Conservation (phyloP, 2,888 invertebrate species). For the Oscheius sp. region DNA sequence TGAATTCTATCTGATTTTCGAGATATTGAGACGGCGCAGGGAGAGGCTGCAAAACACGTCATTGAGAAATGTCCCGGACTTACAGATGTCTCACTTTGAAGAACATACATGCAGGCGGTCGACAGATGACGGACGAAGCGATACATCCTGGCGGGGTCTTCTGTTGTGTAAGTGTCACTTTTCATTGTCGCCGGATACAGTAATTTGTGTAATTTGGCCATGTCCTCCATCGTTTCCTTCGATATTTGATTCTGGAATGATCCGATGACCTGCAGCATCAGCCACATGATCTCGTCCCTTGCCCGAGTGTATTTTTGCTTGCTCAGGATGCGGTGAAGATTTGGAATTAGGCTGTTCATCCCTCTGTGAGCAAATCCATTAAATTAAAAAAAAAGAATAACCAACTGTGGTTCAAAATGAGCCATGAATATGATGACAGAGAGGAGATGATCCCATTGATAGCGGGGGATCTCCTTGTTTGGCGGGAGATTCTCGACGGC, state of each 20-base stretch:
- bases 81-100: slow-evolving; percentile 9
- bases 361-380: too few relatives aligned
- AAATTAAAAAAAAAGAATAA: not conserved
- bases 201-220: slow-evolving; percentile 44
- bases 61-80: slow-evolving; percentile 25
- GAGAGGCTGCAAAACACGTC: slow-evolving; percentile 30
- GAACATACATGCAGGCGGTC: slow-evolving; percentile 55
- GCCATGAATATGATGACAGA: slow-evolving; percentile 44
- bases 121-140: slow-evolving; percentile 50
- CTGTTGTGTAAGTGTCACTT: slow-evolving; percentile 42
- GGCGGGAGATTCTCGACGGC: slow-evolving; percentile 46
- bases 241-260: slow-evolving; percentile 84
- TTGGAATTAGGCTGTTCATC: slow-evolving; percentile 38
- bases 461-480: slow-evolving; percentile 49
- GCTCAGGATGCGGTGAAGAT: slow-evolving; percentile 32
- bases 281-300: slow-evolving; percentile 98
- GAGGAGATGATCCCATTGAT: slow-evolving; percentile 56
- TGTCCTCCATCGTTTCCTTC: slow-evolving; percentile 42
- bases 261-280: slow-evolving; percentile 93
- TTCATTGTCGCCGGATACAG: slow-evolving; percentile 46
- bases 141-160: slow-evolving; percentile 48
- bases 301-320: slow-evolving; percentile 80
- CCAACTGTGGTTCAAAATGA: slow-evolving; percentile 2
- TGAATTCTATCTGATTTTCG: slow-evolving; percentile 47
- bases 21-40: slow-evolving; percentile 33